phyloP scores from a whole-genome alignment of 2,113 vertebrate genomes.

The Callaeas wilsoni region DNA sequence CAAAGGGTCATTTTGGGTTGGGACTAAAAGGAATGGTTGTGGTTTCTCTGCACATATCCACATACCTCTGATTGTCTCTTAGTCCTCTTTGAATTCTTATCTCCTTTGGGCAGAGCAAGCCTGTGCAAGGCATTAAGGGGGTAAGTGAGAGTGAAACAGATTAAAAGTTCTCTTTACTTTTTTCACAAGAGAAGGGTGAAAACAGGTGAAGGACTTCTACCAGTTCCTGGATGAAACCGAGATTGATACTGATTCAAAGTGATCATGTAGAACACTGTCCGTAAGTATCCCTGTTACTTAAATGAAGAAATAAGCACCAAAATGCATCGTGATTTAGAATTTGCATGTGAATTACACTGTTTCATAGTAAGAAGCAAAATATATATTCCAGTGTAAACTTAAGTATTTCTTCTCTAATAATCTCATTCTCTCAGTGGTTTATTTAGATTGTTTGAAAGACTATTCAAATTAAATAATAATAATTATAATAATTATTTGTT shows the following conservation, averaged over 20 bases:
- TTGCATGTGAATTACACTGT: not conserved
- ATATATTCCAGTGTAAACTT: not conserved
- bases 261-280: not conserved
- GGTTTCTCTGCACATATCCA: not conserved
- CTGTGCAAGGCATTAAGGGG: not conserved
- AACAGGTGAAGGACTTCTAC: not conserved
- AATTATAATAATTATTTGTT: not conserved
- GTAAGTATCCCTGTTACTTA: not conserved
- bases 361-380: not conserved
- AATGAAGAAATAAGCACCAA: not conserved
- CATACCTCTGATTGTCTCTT: not conserved
- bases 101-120: not conserved
- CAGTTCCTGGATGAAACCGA: not conserved
- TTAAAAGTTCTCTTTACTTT: not conserved
- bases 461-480: not conserved
- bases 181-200: not conserved
- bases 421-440: not conserved
- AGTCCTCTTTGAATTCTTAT: not conserved
- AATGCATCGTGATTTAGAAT: not conserved
- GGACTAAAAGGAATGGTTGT: constrained; percentile 2
- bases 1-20: constrained; percentile 39
- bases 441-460: not conserved
- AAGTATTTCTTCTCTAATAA: not conserved
- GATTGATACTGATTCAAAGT: not conserved
- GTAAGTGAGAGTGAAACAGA: not conserved